Base-by-base conservation (phyloP, 2,888 invertebrate genomes). In the Pollenia labialis region DNA sequence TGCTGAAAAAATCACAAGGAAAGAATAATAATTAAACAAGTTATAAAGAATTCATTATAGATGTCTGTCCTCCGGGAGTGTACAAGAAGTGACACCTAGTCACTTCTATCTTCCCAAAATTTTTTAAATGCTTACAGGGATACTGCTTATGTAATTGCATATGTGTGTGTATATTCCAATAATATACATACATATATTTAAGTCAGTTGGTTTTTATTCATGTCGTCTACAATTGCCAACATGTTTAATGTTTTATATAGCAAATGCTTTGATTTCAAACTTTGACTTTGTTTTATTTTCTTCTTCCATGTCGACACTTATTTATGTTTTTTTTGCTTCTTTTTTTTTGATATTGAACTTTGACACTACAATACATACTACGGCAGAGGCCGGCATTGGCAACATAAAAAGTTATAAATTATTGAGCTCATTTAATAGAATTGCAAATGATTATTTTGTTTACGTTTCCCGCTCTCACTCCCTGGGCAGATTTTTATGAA, bases 171-270 rank as follows among this genome's bases (percentile, higher is more conserved):
- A 16, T 42, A n/a, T 42, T 68, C 4, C 50, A 23, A 32, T 32
- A 32, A 6, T 32, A 32, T 32, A 32, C 32, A 60, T 69, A 23
- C 2, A 23, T 23, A 58, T 46, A 68, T 66, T 64, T 9, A 60
- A 66, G 62, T 16, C 18, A 44, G 58, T 58, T 81, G 72, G 66
- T 62, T 84, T 69, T 84, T 77, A 75, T 76, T 87, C 84, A 76
- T 87, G 84, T 83, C 80, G 58, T 81, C 84, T 84, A 81, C 80
- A 87, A 87, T 87, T 87, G 86, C 48, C 71, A 72, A 80, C 83
- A 71, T 69, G 64, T 66, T 84, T 81, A 81, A 84, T 83, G 69
- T 75, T 82, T 64, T 50, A 50, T 80, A 83, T 44, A 56, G 68
- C n/a, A 76, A 76, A 71, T 58, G 42, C 72, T 84, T 58, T 80